These are phyloP conservation scores for Cephalophus harveyi DNA, from an alignment of 2,113 vertebrate genomes.

Conservation along the genomic window DNA sequence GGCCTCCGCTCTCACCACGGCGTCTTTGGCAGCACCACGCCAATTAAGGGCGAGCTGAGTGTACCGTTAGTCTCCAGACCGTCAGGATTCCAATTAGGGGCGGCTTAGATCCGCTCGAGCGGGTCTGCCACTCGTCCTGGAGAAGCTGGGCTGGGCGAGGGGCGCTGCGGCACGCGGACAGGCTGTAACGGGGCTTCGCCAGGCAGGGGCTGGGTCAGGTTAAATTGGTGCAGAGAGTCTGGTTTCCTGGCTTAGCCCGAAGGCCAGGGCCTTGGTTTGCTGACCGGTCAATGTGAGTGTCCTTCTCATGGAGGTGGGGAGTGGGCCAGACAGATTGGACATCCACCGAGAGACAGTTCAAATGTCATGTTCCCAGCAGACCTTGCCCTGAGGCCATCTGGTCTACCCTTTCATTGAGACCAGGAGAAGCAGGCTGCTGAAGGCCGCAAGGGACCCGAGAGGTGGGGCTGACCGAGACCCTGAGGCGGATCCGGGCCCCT, in stretches of 20 bases:
- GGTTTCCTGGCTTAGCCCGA: not conserved
- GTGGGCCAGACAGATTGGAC: not conserved
- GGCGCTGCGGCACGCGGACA: constrained; percentile 41
- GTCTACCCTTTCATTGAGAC: too few relatives aligned
- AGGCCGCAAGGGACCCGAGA: not conserved
- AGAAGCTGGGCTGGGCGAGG: not conserved
- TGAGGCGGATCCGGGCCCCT: not conserved
- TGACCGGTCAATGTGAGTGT: fast-evolving
- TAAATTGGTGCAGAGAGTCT: not conserved
- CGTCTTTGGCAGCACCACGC: not conserved
- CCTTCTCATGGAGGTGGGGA: not conserved
- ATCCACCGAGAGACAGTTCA: fast-evolving
- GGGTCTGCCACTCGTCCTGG: constrained; percentile 21
- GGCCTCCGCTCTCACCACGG: not conserved
- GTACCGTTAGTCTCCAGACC: constrained; percentile 30
- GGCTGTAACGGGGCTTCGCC: not conserved
- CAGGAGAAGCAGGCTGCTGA: not conserved
- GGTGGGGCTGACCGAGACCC: too few relatives aligned
- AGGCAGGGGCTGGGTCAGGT: not conserved
- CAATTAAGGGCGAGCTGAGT: constrained; percentile 53
- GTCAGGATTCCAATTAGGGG: constrained; percentile 74
- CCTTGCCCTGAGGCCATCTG: not conserved
- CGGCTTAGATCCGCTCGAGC: constrained; percentile 62
- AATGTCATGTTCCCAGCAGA: fast-evolving
- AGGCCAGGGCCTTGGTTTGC: not conserved